phyloP scores from a whole-genome alignment of 1,140 invertebrate species.

The Tachypleus tridentatus region DNA sequence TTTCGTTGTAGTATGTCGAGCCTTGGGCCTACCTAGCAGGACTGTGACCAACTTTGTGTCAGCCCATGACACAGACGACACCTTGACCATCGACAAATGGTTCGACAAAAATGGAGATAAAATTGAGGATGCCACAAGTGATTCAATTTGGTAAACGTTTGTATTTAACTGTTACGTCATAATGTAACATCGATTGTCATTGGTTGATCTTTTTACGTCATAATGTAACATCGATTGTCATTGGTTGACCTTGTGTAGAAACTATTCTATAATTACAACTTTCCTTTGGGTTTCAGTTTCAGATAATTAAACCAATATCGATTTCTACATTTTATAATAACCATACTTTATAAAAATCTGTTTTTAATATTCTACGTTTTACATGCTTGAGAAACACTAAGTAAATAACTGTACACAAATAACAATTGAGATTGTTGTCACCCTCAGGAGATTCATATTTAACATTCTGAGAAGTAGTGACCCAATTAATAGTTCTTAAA shows the following conservation, averaged over 20 bases:
- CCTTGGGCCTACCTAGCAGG: conserved; percentile 72
- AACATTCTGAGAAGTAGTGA: too few relatives aligned
- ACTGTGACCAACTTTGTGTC: conserved; percentile 77
- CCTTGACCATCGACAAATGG: conserved; percentile 81
- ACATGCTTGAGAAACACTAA: too few relatives aligned
- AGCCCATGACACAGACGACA: conserved; percentile 82
- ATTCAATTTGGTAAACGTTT: conserved; percentile 60
- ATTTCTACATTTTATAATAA: background rate
- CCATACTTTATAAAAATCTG: too few relatives aligned
- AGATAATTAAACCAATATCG: too few relatives aligned
- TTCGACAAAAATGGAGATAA: conserved; percentile 64
- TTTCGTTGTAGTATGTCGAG: conserved; percentile 52
- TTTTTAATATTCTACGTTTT: too few relatives aligned
- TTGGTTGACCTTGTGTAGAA: background rate
- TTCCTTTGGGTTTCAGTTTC: too few relatives aligned
- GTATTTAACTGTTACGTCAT: too few relatives aligned
- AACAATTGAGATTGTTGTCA: too few relatives aligned
- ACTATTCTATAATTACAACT: too few relatives aligned
- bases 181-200: conserved; percentile 9
- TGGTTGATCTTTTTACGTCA: background rate
- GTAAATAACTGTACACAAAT: too few relatives aligned
- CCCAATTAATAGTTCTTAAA: too few relatives aligned
- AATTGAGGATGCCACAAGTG: conserved; percentile 63
- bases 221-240: conserved; percentile 9
- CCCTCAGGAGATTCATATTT: too few relatives aligned